A percentile compares a stretch with the other conserved stretches of the same genome.
These are phyloP conservation scores for Mythimna impura DNA, from an alignment of 2,888 invertebrate genomes.

Conservation along the genomic window DNA sequence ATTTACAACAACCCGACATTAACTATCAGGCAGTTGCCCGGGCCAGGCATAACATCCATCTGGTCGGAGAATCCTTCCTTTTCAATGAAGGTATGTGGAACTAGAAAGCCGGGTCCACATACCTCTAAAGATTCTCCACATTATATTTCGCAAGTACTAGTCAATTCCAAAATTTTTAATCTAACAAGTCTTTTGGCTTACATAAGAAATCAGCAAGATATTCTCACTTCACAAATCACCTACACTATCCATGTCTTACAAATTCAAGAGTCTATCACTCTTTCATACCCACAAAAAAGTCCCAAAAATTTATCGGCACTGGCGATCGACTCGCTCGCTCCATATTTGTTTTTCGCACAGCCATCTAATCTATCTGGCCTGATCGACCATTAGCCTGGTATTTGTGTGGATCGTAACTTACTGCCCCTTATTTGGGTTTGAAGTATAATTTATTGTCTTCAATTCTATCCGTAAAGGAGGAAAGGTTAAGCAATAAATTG, in stretches of 20 bases:
- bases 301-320: constrained; percentile 4
- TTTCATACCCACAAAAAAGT: constrained; percentile 1
- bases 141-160: too few species aligned
- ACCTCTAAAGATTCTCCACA: too few species aligned
- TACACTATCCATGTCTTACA: too few species aligned
- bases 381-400: constrained; percentile 84
- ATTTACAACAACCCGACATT: too few species aligned
- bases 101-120: too few species aligned
- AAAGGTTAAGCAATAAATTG: constrained; percentile 88
- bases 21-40: too few species aligned
- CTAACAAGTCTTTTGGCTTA: neutral
- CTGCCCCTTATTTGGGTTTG: constrained; percentile 88
- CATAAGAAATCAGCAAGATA: neutral
- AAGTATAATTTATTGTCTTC: constrained; percentile 90
- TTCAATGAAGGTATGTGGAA: too few species aligned
- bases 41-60: too few species aligned
- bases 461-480: constrained; percentile 86
- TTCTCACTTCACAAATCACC: neutral
- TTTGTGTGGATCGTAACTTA: constrained; percentile 85
- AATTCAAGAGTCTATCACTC: neutral
- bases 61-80: too few species aligned
- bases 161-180: neutral
- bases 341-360: constrained; percentile 59
- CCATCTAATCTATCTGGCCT: constrained; percentile 84
- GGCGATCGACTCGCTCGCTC: neutral